Percentiles rank a stretch among this genome's conserved stretches.
Evolutionary conservation across 2,888 invertebrate genomes (phyloP).

Genomic region (Drosophila leonis): DNA sequence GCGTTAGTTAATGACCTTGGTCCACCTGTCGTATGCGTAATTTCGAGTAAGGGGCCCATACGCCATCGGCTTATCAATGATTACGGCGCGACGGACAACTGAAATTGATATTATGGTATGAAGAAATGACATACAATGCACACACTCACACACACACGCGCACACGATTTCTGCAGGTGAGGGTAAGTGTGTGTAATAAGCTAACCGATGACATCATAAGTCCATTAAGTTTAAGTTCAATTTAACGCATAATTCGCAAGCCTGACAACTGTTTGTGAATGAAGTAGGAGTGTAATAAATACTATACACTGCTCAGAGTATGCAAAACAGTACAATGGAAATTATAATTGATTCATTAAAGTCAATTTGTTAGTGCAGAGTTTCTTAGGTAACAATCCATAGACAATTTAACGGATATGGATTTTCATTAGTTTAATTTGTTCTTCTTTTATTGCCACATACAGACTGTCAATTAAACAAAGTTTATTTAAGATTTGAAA

Average conservation of each 20-base stretch:
- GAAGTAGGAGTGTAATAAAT: constrained; percentile 7
- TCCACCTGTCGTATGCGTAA: constrained; percentile 76
- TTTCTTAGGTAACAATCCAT: background rate
- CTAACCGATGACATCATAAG: constrained; percentile 53
- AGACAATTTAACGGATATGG: background rate
- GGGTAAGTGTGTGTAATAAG: constrained; percentile 35
- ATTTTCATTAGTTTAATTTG: background rate
- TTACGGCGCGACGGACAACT: constrained; percentile 30
- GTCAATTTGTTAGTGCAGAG: background rate
- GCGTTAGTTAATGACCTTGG: constrained; percentile 78
- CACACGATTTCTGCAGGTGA: background rate
- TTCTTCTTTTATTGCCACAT: background rate
- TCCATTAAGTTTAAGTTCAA: constrained; percentile 17
- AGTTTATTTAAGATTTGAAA: background rate
- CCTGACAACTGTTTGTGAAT: constrained; percentile 48
- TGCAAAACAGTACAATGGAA: background rate
- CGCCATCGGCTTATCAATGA: constrained; percentile 46
- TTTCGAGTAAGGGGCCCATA: constrained; percentile 28
- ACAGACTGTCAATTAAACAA: background rate
- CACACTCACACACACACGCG: background rate
- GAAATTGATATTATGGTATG: constrained; percentile 41
- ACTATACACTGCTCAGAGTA: background rate
- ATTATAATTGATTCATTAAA: background rate
- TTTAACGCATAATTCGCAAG: constrained; percentile 18
- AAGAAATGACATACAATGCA: constrained; percentile 36